Percentiles rank a stretch among this genome's conserved stretches.
phyloP scores from a whole-genome alignment of 2,113 vertebrate species.

The Archilochus colubris region DNA sequence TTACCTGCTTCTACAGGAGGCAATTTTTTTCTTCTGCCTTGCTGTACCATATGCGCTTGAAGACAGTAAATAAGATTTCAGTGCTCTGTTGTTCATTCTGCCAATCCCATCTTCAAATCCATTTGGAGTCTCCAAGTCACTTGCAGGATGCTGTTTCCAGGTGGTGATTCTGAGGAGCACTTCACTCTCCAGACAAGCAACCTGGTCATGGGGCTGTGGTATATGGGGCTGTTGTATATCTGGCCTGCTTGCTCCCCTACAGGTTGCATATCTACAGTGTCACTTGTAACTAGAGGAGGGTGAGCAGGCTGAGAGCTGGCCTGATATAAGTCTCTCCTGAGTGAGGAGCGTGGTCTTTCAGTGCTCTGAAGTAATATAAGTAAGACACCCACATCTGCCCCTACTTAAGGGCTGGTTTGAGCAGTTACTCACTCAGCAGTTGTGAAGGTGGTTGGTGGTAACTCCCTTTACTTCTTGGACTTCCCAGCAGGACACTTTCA shows the following conservation, averaged over 20 bases:
- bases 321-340: not conserved
- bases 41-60: not conserved
- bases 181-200: accelerated
- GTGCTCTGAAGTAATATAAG: accelerated
- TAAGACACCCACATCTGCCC: too few relatives aligned
- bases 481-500: accelerated
- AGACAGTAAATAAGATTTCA: not conserved
- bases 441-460: accelerated
- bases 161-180: not conserved
- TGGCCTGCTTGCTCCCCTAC: accelerated
- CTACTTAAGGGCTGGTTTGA: accelerated
- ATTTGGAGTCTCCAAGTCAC: accelerated
- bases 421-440: accelerated
- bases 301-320: not conserved
- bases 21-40: not conserved
- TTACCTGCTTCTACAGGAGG: not conserved
- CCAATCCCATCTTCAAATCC: not conserved
- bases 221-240: accelerated
- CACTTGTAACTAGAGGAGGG: accelerated
- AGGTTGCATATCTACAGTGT: accelerated
- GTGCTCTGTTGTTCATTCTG: not conserved
- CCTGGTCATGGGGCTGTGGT: not conserved
- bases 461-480: not conserved
- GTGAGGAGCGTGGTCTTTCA: accelerated
- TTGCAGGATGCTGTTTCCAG: accelerated